These are phyloP conservation scores for Apamea crenata DNA, from an alignment of 2,888 invertebrate species.

Conservation along the genomic window DNA sequence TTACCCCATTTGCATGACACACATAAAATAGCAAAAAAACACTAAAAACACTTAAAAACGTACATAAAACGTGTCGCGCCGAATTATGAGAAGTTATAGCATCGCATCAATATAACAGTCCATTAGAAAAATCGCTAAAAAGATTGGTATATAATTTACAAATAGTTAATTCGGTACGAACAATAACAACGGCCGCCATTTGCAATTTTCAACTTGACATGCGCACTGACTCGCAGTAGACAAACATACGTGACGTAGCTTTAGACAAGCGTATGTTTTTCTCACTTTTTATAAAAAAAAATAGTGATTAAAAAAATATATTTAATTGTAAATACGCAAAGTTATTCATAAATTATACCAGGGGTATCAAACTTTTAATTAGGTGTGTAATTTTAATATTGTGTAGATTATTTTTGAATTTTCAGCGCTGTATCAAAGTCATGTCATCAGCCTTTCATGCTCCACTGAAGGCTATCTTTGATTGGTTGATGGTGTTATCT, in stretches of 20 bases:
- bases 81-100: conserved; percentile 88
- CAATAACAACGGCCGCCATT: conserved; percentile 99
- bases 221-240: conserved; percentile 91
- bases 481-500: conserved; percentile 84
- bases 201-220: conserved; percentile 97
- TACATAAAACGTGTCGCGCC: conserved; percentile 88
- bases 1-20: conserved; percentile 94
- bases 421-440: conserved; percentile 77
- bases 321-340: not conserved
- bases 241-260: conserved; percentile 84
- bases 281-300: not conserved
- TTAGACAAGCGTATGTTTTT: conserved; percentile 75
- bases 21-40: conserved; percentile 92
- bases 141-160: conserved; percentile 92
- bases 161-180: conserved; percentile 96
- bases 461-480: conserved; percentile 79
- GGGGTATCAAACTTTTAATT: not conserved
- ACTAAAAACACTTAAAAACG: conserved; percentile 89
- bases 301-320: not conserved
- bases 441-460: conserved; percentile 80
- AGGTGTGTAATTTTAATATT: not conserved
- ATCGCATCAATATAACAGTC: conserved; percentile 89
- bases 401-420: conserved; percentile 20
- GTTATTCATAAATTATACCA: not conserved
- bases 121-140: conserved; percentile 91